phyloP scores from a whole-genome alignment of 2,888 invertebrate species.

The Pseudanteris insignis region DNA sequence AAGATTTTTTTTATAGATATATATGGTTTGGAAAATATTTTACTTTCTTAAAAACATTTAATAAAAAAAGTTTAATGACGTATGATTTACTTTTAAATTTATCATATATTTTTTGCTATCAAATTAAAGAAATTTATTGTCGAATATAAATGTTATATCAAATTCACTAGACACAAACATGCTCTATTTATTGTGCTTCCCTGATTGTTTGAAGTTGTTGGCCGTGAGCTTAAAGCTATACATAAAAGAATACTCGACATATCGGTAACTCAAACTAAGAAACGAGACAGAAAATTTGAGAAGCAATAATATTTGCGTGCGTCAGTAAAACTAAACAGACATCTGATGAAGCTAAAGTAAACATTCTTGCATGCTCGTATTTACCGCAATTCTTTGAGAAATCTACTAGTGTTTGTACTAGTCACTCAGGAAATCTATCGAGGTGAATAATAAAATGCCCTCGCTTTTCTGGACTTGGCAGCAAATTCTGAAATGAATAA shows the following conservation, averaged over 20 bases:
- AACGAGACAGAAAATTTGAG: constrained; percentile 50
- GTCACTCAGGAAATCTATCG: constrained; percentile 32
- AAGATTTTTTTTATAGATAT: too few species aligned
- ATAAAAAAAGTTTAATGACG: too few species aligned
- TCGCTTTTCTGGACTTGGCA: constrained; percentile 22
- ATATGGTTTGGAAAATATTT: too few species aligned
- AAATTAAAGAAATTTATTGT: too few species aligned
- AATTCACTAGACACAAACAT: constrained; percentile 3
- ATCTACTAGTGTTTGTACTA: constrained; percentile 23
- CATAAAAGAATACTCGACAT: constrained; percentile 28
- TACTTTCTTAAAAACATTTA: too few species aligned
- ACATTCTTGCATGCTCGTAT: constrained; percentile 21
- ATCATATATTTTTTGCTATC: too few species aligned
- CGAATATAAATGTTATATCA: background rate
- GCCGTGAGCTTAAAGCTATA: too few species aligned
- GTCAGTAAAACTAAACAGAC: constrained; percentile 19
- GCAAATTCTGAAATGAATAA: too few species aligned
- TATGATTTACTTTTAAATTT: too few species aligned
- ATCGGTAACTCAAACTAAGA: constrained; percentile 44
- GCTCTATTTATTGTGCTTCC: constrained; percentile 17
- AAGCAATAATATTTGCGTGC: constrained; percentile 58
- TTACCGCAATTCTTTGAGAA: constrained; percentile 30
- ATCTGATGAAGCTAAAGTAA: constrained; percentile 26
- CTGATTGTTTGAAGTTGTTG: too few species aligned
- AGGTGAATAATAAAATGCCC: constrained; percentile 35